These are phyloP conservation scores for Paedocypris sp. DNA, from an alignment of 2,113 vertebrate species.

Conservation along the genomic window DNA sequence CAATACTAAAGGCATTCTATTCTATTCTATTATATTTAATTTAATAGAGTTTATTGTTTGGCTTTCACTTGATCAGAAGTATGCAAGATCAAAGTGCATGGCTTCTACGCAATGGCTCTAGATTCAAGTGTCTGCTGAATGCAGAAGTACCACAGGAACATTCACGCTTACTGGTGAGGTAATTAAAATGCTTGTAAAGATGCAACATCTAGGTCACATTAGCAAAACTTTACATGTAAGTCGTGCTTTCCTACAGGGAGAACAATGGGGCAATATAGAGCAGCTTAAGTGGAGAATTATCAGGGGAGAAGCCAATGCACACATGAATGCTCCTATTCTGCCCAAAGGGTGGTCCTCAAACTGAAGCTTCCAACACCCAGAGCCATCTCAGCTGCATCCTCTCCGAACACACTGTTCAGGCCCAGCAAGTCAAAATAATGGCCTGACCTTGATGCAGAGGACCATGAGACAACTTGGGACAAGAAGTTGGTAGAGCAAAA, in stretches of 20 bases:
- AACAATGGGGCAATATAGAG: slow-evolving; percentile 12
- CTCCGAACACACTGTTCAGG: slow-evolving; percentile 33
- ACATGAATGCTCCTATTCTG: slow-evolving; percentile 32
- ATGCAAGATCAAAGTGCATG: no score
- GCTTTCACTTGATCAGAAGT: no score
- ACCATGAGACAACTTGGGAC: slow-evolving; percentile 22
- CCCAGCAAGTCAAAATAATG: slow-evolving; percentile 41
- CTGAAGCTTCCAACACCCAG: slow-evolving; percentile 28
- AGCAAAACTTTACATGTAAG: slow-evolving; percentile 1
- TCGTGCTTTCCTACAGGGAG: slow-evolving; percentile 11
- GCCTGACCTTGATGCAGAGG: slow-evolving; percentile 23
- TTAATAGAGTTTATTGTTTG: no score
- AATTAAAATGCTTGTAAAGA: background rate
- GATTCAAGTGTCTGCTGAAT: background rate
- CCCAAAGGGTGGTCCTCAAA: slow-evolving; percentile 32
- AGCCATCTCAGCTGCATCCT: slow-evolving; percentile 13
- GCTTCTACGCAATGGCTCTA: no score
- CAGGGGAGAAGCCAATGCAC: slow-evolving; percentile 32
- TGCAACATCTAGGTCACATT: slow-evolving; percentile 12
- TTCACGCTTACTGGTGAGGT: background rate
- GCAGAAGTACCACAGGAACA: background rate
- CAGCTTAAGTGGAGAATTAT: slow-evolving; percentile 21
- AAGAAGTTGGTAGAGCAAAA: slow-evolving; percentile 1
- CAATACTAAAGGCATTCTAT: no score
- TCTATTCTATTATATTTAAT: no score